These are phyloP conservation scores for Saturnia japonica DNA, from an alignment of 2,888 invertebrate species.

Conservation along the genomic window DNA sequence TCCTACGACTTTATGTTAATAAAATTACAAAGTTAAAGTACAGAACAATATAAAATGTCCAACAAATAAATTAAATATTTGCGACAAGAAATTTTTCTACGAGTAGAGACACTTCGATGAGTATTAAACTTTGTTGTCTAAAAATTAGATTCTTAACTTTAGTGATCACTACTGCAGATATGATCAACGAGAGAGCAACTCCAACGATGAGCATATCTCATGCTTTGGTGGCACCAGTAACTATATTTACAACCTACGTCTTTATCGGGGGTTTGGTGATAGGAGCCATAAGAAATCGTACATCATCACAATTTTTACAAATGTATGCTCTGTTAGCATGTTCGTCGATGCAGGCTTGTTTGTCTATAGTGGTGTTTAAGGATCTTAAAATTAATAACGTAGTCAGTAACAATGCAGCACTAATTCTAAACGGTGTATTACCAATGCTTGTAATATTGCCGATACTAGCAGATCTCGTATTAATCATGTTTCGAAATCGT, in stretches of 20 bases:
- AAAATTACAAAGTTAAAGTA: not conserved
- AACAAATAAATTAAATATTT: slow-evolving; percentile 1
- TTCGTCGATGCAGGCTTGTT: slow-evolving; percentile 42
- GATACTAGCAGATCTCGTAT: slow-evolving; percentile 54
- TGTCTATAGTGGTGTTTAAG: slow-evolving; percentile 51
- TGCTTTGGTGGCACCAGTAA: slow-evolving; percentile 55
- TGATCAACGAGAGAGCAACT: slow-evolving; percentile 63
- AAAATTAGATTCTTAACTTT: slow-evolving; percentile 56
- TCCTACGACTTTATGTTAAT: not conserved
- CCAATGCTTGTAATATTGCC: slow-evolving; percentile 57
- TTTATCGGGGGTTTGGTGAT: slow-evolving; percentile 51
- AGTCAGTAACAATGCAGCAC: slow-evolving; percentile 35
- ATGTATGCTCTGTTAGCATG: slow-evolving; percentile 55
- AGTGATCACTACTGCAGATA: slow-evolving; percentile 58
- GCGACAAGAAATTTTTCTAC: slow-evolving; percentile 24
- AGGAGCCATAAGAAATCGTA: slow-evolving; percentile 33
- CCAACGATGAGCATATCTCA: slow-evolving; percentile 49
- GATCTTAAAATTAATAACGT: slow-evolving; percentile 34
- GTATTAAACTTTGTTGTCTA: slow-evolving; percentile 43
- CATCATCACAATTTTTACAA: slow-evolving; percentile 53
- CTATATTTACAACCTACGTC: slow-evolving; percentile 55
- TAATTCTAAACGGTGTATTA: slow-evolving; percentile 57
- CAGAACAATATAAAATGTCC: not conserved
- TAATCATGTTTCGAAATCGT: slow-evolving; percentile 50
- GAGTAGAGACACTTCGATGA: slow-evolving; percentile 49